Conservation (phyloP, 1,140 invertebrate species). For the Anagrus nilaparvatae region DNA sequence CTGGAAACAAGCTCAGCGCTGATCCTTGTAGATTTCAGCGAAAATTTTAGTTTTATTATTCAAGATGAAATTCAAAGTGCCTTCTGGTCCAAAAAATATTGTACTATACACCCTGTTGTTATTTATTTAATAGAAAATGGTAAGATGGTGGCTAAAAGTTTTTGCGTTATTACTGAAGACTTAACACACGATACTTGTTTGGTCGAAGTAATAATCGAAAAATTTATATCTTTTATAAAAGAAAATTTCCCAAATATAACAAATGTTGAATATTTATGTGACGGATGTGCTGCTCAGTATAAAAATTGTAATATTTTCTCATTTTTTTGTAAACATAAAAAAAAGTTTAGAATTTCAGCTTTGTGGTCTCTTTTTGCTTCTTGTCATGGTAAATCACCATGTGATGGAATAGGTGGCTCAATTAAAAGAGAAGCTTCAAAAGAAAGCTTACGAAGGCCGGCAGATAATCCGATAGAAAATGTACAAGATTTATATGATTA, state of each 20-base stretch:
- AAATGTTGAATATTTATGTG: neutral
- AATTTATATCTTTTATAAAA: neutral
- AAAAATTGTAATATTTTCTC: neutral
- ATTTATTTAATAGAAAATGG: slow-evolving; percentile 7
- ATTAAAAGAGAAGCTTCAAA: neutral
- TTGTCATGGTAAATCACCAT: neutral
- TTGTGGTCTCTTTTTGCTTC: neutral
- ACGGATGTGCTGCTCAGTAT: neutral
- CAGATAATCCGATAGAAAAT: slow-evolving; percentile 10
- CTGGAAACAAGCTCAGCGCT: slow-evolving; percentile 1
- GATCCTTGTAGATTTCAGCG: slow-evolving; percentile 12
- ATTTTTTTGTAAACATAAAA: neutral
- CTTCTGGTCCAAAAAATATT: slow-evolving; percentile 10
- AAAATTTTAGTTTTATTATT: slow-evolving; percentile 11
- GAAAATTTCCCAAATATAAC: neutral
- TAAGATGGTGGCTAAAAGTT: slow-evolving; percentile 3
- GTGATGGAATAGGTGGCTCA: neutral
- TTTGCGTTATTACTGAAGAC: neutral
- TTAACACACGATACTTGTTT: neutral
- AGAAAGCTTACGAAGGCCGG: neutral
- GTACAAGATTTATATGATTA: slow-evolving; percentile 7
- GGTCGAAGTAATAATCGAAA: neutral
- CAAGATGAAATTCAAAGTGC: slow-evolving; percentile 12
- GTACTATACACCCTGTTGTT: slow-evolving; percentile 11
- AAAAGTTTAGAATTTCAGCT: neutral